Evolutionary conservation across 2,113 vertebrate species (phyloP).

Genomic region (Caranx melampygus): DNA sequence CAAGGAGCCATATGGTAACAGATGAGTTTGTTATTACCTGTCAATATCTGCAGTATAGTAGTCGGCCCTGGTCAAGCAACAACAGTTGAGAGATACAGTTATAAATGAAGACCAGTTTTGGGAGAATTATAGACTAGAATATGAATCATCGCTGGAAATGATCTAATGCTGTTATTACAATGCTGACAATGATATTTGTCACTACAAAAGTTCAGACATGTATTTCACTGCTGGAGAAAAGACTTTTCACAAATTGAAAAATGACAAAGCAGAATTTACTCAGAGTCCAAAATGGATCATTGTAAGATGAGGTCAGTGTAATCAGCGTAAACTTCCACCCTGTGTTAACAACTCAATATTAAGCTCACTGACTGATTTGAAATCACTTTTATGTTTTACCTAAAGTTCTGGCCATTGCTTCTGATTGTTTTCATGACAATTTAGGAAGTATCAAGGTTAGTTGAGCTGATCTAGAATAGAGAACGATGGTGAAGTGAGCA

Average conservation of each 20-base stretch:
- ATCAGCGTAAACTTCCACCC: neutral
- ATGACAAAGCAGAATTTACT: neutral
- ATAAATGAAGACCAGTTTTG: conserved; percentile 1
- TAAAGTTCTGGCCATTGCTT: neutral
- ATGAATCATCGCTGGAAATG: conserved; percentile 2
- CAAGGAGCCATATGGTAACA: conserved; percentile 60
- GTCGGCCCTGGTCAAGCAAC: conserved; percentile 19
- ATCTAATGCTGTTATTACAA: no score
- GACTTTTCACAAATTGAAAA: neutral
- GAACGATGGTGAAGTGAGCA: neutral
- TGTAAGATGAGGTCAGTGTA: neutral
- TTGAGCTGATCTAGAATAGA: no score
- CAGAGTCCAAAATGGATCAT: neutral
- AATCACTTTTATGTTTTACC: neutral
- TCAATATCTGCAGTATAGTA: conserved; percentile 32
- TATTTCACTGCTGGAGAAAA: neutral
- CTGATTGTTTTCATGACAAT: neutral
- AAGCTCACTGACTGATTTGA: neutral
- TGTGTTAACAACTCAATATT: neutral
- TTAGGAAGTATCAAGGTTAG: no score
- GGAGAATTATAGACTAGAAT: neutral
- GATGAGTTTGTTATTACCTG: conserved; percentile 61
- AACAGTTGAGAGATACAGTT: neutral
- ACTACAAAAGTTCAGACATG: neutral
- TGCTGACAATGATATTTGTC: neutral